phyloP scores from a whole-genome alignment of 2,113 vertebrate species.

The Pelodiscus sinensis region DNA sequence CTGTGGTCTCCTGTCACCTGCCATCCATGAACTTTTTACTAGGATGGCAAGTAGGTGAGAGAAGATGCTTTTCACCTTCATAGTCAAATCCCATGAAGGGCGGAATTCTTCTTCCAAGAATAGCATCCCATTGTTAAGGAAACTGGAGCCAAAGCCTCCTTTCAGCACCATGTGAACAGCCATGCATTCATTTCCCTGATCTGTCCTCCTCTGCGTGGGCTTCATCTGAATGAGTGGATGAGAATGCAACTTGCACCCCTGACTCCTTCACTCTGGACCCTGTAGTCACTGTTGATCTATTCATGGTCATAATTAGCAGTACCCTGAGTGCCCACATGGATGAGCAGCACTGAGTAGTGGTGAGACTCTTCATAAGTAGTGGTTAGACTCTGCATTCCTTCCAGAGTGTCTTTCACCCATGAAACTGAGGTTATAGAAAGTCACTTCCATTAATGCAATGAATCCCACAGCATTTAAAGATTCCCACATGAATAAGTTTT shows the following conservation, averaged over 20 bases:
- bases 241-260: background rate
- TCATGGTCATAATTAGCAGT: too few relatives aligned
- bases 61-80: too few relatives aligned
- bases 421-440: background rate
- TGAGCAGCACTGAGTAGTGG: too few relatives aligned
- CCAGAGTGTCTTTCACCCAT: background rate
- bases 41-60: too few relatives aligned
- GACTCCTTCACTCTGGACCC: background rate
- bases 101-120: too few relatives aligned
- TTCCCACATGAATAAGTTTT: background rate
- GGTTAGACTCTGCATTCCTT: background rate
- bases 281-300: too few relatives aligned
- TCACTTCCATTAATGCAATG: background rate
- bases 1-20: too few relatives aligned
- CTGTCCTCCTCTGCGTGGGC: background rate
- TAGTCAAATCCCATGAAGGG: too few relatives aligned
- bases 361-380: too few relatives aligned
- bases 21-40: too few relatives aligned
- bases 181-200: background rate
- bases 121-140: too few relatives aligned
- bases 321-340: too few relatives aligned
- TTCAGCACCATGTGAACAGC: background rate
- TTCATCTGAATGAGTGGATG: background rate
- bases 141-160: background rate
- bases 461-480: fast-evolving